phyloP scores from a whole-genome alignment of 1,140 invertebrate genomes.

The Diuraphis noxia region DNA sequence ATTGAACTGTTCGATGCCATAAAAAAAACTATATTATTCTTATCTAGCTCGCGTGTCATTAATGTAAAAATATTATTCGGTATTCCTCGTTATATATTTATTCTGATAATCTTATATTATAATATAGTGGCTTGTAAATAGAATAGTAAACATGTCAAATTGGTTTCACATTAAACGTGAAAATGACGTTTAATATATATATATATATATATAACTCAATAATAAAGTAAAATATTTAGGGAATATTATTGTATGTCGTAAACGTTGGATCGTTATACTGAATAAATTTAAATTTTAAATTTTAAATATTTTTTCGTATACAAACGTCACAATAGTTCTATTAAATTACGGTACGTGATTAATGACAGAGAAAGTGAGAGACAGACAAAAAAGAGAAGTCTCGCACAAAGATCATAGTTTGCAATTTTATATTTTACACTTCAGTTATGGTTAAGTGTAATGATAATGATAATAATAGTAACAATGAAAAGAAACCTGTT shows the following conservation, averaged over 20 bases:
- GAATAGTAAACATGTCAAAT: neutral
- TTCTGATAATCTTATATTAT: neutral
- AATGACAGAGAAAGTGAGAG: neutral
- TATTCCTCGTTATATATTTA: neutral
- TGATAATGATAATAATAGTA: neutral
- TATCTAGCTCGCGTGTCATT: neutral
- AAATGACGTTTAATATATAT: neutral
- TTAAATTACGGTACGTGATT: neutral
- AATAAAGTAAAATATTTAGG: neutral
- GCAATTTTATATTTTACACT: neutral
- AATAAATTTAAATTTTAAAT: too few species aligned
- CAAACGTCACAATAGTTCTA: neutral
- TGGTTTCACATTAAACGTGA: neutral
- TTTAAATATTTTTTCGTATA: neutral
- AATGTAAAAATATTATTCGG: conserved; percentile 1
- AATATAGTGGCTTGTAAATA: neutral
- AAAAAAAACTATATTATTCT: neutral
- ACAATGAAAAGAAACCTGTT: conserved; percentile 6
- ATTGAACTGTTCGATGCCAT: neutral
- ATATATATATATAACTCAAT: neutral
- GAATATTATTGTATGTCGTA: neutral
- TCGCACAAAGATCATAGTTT: neutral
- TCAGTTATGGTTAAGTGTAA: neutral
- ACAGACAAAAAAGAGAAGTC: neutral
- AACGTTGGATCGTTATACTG: neutral